Conservation (phyloP, 2,113 vertebrate species). For the Nothobranchius furzeri region DNA sequence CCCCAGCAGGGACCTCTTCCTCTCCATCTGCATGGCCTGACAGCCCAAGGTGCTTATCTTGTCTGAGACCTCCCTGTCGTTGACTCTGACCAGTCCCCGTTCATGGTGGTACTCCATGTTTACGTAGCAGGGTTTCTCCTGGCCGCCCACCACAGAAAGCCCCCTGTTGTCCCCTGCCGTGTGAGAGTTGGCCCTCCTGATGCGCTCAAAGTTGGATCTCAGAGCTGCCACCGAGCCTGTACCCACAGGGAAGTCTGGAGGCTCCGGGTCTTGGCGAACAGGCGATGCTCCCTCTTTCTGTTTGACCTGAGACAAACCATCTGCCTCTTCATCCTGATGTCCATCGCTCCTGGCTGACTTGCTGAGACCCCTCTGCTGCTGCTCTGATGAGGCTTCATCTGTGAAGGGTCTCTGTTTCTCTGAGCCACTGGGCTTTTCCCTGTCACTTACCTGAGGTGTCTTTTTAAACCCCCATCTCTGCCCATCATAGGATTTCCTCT, state of each 20-base stretch:
- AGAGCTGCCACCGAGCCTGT: conserved; percentile 89
- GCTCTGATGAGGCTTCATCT: conserved; percentile 56
- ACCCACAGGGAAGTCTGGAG: conserved; percentile 54
- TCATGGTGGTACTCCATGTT: conserved; percentile 96
- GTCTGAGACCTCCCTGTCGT: conserved; percentile 90
- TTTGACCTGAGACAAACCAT: conserved; percentile 63
- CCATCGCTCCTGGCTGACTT: conserved; percentile 72
- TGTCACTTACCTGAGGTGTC: conserved; percentile 71
- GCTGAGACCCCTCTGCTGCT: conserved; percentile 59
- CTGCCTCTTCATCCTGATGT: conserved; percentile 68
- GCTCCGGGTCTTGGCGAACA: conserved; percentile 44
- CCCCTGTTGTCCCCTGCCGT: conserved; percentile 74
- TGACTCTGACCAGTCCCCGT: conserved; percentile 89
- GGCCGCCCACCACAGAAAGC: conserved; percentile 42
- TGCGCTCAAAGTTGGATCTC: conserved; percentile 91
- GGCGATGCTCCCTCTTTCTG: conserved; percentile 63
- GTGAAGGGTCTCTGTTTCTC: conserved; percentile 41
- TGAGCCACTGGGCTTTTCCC: conserved; percentile 60
- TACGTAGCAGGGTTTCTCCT: conserved; percentile 86
- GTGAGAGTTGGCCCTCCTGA: conserved; percentile 84
- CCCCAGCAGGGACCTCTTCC: conserved; percentile 83
- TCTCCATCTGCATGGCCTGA: conserved; percentile 95
- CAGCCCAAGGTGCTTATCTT: conserved; percentile 90
- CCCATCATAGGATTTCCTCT: conserved; percentile 93
- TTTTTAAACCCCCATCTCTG: conserved; percentile 93